A percentile compares a stretch with the other conserved stretches of the same genome.
phyloP scores from a whole-genome alignment of 2,888 invertebrate genomes.

The Chrysomela aeneicollis region DNA sequence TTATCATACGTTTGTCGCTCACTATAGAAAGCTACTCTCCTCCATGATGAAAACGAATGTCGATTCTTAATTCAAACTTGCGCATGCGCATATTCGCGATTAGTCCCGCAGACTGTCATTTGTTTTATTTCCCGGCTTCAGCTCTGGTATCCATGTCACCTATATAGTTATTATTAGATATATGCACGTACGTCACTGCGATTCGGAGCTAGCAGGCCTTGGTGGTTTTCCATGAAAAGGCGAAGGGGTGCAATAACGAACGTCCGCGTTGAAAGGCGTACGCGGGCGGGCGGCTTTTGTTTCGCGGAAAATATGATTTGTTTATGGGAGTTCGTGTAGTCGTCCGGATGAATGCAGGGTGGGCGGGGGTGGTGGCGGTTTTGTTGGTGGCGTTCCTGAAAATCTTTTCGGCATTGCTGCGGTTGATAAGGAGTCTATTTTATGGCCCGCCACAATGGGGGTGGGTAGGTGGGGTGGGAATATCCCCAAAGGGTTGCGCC shows the following conservation, averaged over 20 bases:
- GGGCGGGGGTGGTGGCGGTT: neutral
- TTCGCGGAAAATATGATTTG: constrained; percentile 30
- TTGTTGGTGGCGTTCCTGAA: neutral
- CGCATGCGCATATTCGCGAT: too few relatives aligned
- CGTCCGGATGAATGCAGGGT: constrained; percentile 7
- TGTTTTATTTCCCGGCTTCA: too few relatives aligned
- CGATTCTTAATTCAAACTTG: too few relatives aligned
- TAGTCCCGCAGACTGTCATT: too few relatives aligned
- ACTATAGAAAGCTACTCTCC: too few relatives aligned
- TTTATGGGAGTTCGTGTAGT: constrained; percentile 27
- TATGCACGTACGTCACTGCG: neutral
- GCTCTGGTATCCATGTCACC: too few relatives aligned
- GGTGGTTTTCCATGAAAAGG: constrained; percentile 8
- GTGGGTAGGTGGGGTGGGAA: neutral
- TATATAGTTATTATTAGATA: too few relatives aligned
- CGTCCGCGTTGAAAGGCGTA: constrained; percentile 26
- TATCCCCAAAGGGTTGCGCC: neutral
- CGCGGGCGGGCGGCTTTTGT: constrained; percentile 26
- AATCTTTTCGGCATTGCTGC: constrained; percentile 17
- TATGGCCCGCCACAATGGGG: neutral
- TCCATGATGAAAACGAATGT: too few relatives aligned
- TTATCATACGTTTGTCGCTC: too few relatives aligned
- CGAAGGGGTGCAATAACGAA: constrained; percentile 28
- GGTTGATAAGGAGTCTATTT: constrained; percentile 8
- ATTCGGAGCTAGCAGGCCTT: neutral